Percentiles rank a stretch among this genome's conserved stretches.
Evolutionary conservation across 2,797 vertebrate genomes (phyloP).

Genomic region (Poeciliopsis presidionis): DNA sequence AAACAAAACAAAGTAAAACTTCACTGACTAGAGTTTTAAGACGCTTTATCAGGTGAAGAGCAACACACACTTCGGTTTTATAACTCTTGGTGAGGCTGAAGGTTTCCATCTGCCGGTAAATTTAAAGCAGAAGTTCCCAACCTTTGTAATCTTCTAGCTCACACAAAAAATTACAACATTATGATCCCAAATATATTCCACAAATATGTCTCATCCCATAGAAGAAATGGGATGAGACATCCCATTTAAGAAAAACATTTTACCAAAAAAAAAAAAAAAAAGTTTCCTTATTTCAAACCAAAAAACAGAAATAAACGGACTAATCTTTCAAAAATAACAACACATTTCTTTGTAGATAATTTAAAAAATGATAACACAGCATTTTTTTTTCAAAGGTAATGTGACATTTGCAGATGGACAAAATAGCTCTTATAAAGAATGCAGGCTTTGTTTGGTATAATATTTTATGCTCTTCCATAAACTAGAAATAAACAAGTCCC

Average conservation of each 20-base stretch:
- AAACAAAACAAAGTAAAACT: neutral
- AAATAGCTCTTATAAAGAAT: no score
- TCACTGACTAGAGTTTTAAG: neutral
- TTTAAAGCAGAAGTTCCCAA: neutral
- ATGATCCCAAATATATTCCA: neutral
- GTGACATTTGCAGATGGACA: neutral
- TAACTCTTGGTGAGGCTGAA: neutral
- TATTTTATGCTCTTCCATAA: neutral
- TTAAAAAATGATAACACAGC: neutral
- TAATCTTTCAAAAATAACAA: neutral
- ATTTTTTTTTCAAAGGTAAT: neutral
- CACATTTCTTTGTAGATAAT: neutral
- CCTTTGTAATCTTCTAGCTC: neutral
- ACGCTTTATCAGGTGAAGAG: neutral
- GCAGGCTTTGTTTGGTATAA: neutral
- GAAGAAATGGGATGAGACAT: neutral
- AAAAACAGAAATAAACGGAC: neutral
- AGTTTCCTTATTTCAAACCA: neutral
- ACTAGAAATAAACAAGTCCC: neutral
- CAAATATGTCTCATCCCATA: neutral
- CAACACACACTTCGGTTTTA: neutral
- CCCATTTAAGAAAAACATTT: neutral
- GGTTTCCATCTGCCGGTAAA: neutral
- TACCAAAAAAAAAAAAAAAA: no score
- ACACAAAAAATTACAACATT: neutral